Base-by-base conservation (phyloP, 2,797 vertebrate genomes). In the Urosaurus nigricauda region DNA sequence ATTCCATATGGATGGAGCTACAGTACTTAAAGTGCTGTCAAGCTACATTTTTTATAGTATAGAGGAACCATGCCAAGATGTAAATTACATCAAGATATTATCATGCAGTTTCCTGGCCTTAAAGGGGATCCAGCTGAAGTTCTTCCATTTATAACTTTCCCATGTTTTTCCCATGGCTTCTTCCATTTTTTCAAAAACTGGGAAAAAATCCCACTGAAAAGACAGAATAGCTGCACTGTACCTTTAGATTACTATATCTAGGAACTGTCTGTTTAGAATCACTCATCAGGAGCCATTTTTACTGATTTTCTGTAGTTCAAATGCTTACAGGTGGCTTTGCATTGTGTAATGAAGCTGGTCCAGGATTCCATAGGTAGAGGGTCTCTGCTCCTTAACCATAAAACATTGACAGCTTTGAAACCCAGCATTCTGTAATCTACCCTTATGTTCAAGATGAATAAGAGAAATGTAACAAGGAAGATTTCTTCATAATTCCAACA, bases 351-450 rank as follows among this genome's bases (percentile, higher is more conserved):
- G 47, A 51, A 68, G 26, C 26, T 68, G 65, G 65, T 32, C 26
- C 24, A 68, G 11, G 7, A 26, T 68, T 29, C 29, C 65, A 68
- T 68, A 68, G 12, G 12, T 32, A 11, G 29, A 68, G 9, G 11
- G 65, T 32, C 65, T 68, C 29, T 29, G 29, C 11, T 68, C 26
- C 29, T 68, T 68, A 68, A 0, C 65, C 65, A 13, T 8, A 0
- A 35, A 70, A 29, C 13, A 51, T 8, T 43, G 12, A 26, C 24
- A 78, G 26, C 43, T 26, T 19, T n/a, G 14, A 40, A 68, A 78
- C 70, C 73, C 78, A 5, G 35, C 60, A 29, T 16, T 24, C 53
- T 32, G 63, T 19, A 77, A 35, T n/a, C 8, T 0, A 0, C 17
- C 60, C 83, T 35, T 47, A 3, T 5, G 3, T 0, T 88, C 17